Base-by-base conservation (phyloP, 2,797 vertebrate genomes). In the Sebastes cheni region DNA sequence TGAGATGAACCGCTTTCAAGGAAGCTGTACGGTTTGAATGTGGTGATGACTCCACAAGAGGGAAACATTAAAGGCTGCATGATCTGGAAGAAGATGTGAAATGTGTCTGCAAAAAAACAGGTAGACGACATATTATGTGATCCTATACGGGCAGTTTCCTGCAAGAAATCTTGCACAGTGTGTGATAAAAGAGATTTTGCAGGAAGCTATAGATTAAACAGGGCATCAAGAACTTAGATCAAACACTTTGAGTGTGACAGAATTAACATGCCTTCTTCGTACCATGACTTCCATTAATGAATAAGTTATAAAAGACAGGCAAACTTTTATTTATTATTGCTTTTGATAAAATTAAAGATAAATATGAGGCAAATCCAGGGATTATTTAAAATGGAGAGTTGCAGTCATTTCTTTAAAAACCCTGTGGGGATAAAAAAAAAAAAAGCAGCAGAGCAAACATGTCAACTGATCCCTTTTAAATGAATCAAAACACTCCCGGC, bases 401-500 rank as follows among this genome's bases (percentile, higher is more conserved):
- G 34, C 4, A 75, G 39, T 85, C 0, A 72, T 78, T 70, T 80
- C 54, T 75, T 68, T 32, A 69, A 54, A 79, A 82, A 32, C 23
- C 42, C 55, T 16, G 60, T 76, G 50, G 87, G 58, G 77, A 65
- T 55, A 18, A 50, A 50, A 50, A 50, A 20, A 20, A 20, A 59
- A 77, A 75, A 79, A 71, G 46, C 52, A 75, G 42, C 54, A 77
- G 50, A 80, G 69, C 61, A 87, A 86, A 84, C 79, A 77, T 83
- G 81, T 89, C 79, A 83, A 71, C 70, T 75, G 84, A 87, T 78
- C 76, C 39, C 39, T 80, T 74, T 77, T 80, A 84, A 86, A 86
- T 82, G 34, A 74, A 71, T 72, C 79, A 71, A 82, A 81, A 74
- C 80, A 72, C 83, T 83, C 23, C 29, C 65, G 76, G 88, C 71